These are phyloP conservation scores for Lepus americanus DNA, from an alignment of 2,113 vertebrate species.

Conservation along the genomic window DNA sequence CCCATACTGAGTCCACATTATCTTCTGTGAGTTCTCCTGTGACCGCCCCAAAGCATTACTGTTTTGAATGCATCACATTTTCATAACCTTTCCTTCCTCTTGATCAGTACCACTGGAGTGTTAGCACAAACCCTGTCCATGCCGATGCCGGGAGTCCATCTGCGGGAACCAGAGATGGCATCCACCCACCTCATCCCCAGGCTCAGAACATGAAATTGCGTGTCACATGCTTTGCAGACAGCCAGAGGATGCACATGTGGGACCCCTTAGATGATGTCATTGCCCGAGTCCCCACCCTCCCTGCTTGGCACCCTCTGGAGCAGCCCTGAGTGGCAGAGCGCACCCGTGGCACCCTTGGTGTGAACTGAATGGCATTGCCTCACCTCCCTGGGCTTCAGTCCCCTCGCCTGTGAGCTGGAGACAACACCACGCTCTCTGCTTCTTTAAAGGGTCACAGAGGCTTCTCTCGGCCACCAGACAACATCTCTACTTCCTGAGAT, in stretches of 20 bases:
- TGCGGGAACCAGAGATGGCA: neutral
- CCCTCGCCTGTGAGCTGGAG: neutral
- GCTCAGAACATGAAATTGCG: neutral
- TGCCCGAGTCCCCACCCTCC: neutral
- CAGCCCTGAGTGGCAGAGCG: neutral
- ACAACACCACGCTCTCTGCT: neutral
- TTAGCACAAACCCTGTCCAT: neutral
- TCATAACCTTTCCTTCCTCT: neutral
- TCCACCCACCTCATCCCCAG: neutral
- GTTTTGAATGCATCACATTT: conserved; percentile 24
- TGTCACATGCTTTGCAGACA: neutral
- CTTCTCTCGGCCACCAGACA: neutral
- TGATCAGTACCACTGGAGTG: neutral
- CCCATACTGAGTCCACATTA: neutral
- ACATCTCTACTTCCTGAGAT: neutral
- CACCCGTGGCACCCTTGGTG: neutral
- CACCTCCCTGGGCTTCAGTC: neutral
- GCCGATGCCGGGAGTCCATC: neutral
- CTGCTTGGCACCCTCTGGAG: neutral
- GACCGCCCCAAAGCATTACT: neutral
- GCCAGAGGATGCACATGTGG: accelerated
- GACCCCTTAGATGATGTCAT: neutral
- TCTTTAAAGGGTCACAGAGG: neutral
- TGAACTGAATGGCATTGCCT: neutral
- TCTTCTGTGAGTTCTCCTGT: neutral